phyloP scores from a whole-genome alignment of 1,140 invertebrate genomes.

The Vanessa tameamea region DNA sequence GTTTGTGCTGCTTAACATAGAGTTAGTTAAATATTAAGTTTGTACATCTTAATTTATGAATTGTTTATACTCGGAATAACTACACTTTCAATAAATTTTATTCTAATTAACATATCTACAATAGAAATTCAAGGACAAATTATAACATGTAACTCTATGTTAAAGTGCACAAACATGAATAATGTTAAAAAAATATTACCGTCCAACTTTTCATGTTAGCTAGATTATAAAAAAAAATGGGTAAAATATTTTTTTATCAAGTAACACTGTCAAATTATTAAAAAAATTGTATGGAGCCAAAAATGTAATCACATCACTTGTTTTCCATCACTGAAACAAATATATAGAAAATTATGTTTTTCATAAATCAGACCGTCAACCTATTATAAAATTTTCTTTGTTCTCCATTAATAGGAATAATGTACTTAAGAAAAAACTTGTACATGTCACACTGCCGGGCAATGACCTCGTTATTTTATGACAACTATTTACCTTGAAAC shows the following conservation, averaged over 20 bases:
- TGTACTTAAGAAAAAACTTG: too few species aligned
- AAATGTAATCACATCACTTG: background rate
- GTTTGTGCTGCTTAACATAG: background rate
- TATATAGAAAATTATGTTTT: background rate
- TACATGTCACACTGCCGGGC: too few species aligned
- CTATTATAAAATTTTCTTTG: too few species aligned
- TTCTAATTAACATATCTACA: too few species aligned
- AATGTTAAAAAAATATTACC: constrained; percentile 11
- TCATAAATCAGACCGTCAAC: too few species aligned
- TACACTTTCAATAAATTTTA: too few species aligned
- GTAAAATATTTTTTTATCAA: constrained; percentile 4
- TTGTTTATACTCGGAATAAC: too few species aligned
- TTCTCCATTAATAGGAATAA: too few species aligned
- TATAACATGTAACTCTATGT: background rate
- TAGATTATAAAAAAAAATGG: background rate
- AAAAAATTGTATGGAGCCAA: constrained; percentile 1
- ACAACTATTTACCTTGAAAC: too few species aligned
- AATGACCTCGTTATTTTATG: too few species aligned
- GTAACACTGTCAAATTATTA: background rate
- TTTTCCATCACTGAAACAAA: constrained; percentile 1
- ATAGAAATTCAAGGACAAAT: background rate
- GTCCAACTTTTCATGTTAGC: constrained; percentile 10
- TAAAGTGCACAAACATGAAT: background rate
- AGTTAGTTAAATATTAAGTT: background rate
- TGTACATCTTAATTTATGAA: too few species aligned